Evolutionary conservation across 2,888 invertebrate species (phyloP).

Genomic region (Hirudinaria manillensis): DNA sequence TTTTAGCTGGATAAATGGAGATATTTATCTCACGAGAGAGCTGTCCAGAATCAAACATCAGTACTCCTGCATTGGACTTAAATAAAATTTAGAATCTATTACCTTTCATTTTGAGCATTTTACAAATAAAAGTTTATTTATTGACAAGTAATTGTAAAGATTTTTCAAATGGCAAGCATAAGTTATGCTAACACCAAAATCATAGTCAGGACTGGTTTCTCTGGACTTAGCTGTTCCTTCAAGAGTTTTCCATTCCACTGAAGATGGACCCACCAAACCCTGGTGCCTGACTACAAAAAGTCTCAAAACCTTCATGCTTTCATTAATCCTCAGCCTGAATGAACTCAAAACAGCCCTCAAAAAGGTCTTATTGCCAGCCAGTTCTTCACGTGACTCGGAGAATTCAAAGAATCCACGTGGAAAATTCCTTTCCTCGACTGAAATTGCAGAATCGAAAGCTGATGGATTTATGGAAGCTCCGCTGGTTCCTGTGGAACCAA

Average conservation of each 20-base stretch:
- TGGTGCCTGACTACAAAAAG: conserved; percentile 50
- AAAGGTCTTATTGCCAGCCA: conserved; percentile 41
- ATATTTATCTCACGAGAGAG: conserved; percentile 46
- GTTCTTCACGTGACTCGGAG: conserved; percentile 40
- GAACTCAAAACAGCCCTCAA: conserved; percentile 39
- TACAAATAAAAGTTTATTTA: too few relatives aligned
- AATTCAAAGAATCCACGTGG: conserved; percentile 52
- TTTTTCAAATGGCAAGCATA: too few relatives aligned
- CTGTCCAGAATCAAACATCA: conserved; percentile 44
- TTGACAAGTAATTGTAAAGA: too few relatives aligned
- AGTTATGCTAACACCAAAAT: background rate
- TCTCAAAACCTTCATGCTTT: conserved; percentile 45
- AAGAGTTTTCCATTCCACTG: conserved; percentile 50
- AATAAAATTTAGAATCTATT: conserved; percentile 13
- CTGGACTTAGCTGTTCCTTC: conserved; percentile 50
- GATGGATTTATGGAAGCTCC: conserved; percentile 48
- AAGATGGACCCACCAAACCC: conserved; percentile 46
- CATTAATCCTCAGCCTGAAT: conserved; percentile 38
- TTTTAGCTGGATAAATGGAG: conserved; percentile 38
- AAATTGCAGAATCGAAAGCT: conserved; percentile 39
- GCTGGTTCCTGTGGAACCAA: conserved; percentile 49
- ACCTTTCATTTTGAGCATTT: too few relatives aligned
- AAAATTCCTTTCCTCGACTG: conserved; percentile 47
- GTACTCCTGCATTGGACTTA: conserved; percentile 35
- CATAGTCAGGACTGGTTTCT: conserved; percentile 44